Evolutionary conservation across 1,140 invertebrate genomes (phyloP).

Genomic region (Cepaea nemoralis): DNA sequence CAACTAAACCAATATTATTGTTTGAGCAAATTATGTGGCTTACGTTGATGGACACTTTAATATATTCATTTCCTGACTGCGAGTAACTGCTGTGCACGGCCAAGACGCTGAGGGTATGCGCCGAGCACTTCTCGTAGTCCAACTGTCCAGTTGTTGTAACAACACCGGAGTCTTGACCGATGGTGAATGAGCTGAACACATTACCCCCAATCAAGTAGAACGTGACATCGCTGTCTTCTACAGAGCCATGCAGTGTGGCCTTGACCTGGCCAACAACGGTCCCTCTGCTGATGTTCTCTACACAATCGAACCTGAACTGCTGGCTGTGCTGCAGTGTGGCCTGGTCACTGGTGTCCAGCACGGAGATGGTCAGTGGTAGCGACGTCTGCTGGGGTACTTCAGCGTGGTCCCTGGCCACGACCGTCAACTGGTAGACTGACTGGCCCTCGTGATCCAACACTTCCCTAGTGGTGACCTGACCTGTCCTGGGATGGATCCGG

Average conservation of each 20-base stretch:
- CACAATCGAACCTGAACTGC: constrained; percentile 83
- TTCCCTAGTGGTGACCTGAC: constrained; percentile 87
- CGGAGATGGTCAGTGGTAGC: constrained; percentile 56
- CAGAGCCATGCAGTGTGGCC: constrained; percentile 69
- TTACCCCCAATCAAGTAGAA: constrained; percentile 99
- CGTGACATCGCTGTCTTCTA: constrained; percentile 98
- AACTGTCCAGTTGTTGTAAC: constrained; percentile 95
- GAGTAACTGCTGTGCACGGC: constrained; percentile 62
- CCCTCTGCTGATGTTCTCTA: constrained; percentile 93
- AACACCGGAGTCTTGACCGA: constrained; percentile 96
- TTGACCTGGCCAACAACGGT: constrained; percentile 87
- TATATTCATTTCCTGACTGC: constrained; percentile 70
- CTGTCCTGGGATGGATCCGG: constrained; percentile 71
- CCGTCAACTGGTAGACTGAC: constrained; percentile 83
- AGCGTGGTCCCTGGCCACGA: constrained; percentile 33
- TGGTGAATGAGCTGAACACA: constrained; percentile 95
- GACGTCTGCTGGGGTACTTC: constrained; percentile 77
- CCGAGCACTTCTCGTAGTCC: constrained; percentile 88
- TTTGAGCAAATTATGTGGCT: too few relatives aligned
- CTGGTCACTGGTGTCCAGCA: constrained; percentile 68
- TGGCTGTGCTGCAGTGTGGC: constrained; percentile 69
- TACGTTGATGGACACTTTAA: constrained; percentile 86
- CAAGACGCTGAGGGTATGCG: constrained; percentile 67
- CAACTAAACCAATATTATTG: too few relatives aligned
- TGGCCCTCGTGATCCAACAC: constrained; percentile 91